These are phyloP conservation scores for Raja brachyura DNA, from an alignment of 2,113 vertebrate genomes.

Conservation along the genomic window DNA sequence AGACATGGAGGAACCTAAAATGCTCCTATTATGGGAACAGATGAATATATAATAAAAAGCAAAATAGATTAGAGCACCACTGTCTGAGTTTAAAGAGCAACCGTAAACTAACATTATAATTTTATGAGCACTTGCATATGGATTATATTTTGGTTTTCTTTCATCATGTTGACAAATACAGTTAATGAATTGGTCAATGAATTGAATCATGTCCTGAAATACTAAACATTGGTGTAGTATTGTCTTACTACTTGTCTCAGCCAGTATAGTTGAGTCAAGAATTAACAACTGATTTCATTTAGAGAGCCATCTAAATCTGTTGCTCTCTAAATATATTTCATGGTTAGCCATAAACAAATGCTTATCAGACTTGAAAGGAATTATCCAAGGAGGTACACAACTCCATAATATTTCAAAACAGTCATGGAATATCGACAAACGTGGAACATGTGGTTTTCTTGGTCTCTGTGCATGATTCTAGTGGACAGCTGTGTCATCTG, in stretches of 20 bases:
- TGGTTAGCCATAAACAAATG: not conserved
- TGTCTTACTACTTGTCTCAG: not conserved
- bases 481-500: too few species aligned
- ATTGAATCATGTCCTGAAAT: not conserved
- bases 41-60: conserved; percentile 15
- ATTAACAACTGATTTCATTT: not conserved
- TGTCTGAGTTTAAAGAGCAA: not conserved
- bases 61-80: conserved; percentile 3
- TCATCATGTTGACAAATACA: not conserved
- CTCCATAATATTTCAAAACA: not conserved
- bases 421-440: too few species aligned
- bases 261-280: conserved; percentile 1
- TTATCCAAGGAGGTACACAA: not conserved
- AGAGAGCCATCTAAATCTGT: not conserved
- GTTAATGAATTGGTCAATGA: not conserved
- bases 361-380: not conserved
- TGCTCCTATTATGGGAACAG: not conserved
- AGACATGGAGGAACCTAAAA: conserved; percentile 24
- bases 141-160: conserved; percentile 19
- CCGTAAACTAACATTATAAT: conserved; percentile 28
- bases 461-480: too few species aligned
- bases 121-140: conserved; percentile 28
- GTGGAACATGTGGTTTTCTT: too few species aligned
- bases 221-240: not conserved
- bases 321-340: not conserved